These are phyloP conservation scores for Ligdia adustata DNA, from an alignment of 2,888 invertebrate genomes.

Conservation along the genomic window DNA sequence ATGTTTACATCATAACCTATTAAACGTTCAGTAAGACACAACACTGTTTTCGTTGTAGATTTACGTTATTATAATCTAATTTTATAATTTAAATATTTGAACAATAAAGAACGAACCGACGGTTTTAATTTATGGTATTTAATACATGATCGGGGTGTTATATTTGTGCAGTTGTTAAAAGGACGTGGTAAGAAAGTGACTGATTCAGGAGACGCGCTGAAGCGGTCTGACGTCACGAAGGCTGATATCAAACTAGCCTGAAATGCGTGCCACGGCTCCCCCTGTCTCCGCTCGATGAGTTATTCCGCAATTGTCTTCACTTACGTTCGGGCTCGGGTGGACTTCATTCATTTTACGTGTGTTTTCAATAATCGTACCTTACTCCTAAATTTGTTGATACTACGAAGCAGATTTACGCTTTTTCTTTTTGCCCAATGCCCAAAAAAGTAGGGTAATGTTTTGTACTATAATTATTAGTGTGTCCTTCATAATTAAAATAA, in stretches of 20 bases:
- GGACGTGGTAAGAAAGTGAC: slow-evolving; percentile 45
- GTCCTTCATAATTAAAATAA: too few relatives aligned
- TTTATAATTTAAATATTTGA: neutral
- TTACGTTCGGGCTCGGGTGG: too few relatives aligned
- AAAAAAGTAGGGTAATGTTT: too few relatives aligned
- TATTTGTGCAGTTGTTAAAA: slow-evolving; percentile 3
- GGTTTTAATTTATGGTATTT: neutral
- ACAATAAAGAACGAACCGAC: neutral
- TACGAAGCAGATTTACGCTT: too few relatives aligned
- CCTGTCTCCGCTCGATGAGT: slow-evolving; percentile 64
- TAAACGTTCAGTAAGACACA: slow-evolving; percentile 8
- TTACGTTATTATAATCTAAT: neutral
- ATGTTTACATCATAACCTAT: neutral
- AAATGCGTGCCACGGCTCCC: slow-evolving; percentile 79
- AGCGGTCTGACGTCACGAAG: slow-evolving; percentile 74
- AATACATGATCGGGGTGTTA: neutral
- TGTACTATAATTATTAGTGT: too few relatives aligned
- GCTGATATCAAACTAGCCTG: slow-evolving; percentile 81
- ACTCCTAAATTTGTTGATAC: too few relatives aligned
- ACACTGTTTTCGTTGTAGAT: slow-evolving; percentile 7
- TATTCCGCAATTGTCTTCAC: slow-evolving; percentile 66
- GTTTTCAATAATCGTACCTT: too few relatives aligned
- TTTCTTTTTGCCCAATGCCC: too few relatives aligned
- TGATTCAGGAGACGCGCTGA: slow-evolving; percentile 51
- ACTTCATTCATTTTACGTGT: too few relatives aligned